Conservation (phyloP, 2,113 vertebrate genomes). For the Pachycephala philippinensis region DNA sequence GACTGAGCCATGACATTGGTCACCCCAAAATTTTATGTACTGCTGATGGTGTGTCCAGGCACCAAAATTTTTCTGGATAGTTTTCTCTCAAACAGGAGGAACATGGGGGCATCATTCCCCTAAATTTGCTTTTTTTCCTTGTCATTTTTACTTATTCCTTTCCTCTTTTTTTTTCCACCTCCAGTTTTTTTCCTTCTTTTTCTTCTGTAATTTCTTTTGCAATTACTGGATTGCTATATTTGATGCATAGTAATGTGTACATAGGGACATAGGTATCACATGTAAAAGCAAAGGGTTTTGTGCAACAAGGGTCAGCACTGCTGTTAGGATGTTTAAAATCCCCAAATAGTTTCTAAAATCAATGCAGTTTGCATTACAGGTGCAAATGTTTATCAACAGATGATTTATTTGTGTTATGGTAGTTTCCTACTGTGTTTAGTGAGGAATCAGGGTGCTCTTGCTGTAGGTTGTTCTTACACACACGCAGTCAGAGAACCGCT, state of each 20-base stretch:
- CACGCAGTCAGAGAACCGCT: not conserved
- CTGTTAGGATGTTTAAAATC: not conserved
- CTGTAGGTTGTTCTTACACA: not conserved
- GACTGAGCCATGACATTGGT: not conserved
- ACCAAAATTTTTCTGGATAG: not conserved
- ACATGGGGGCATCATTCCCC: not conserved
- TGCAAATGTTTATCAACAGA: not conserved
- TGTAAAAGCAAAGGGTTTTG: accelerated
- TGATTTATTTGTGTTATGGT: not conserved
- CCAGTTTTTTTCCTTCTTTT: not conserved
- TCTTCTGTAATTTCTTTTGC: not conserved
- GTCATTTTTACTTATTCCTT: not conserved
- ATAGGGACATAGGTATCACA: too few species aligned
- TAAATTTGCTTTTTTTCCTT: not conserved
- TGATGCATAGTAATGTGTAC: not conserved
- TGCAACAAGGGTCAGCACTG: not conserved
- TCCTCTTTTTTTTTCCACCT: not conserved
- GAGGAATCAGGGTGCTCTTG: not conserved
- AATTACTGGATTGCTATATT: not conserved
- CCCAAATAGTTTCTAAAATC: not conserved
- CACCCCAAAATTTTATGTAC: not conserved
- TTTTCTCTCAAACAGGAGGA: not conserved
- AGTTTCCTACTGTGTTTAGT: not conserved
- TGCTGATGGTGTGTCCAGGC: not conserved
- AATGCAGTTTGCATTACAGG: not conserved